Evolutionary conservation across 2,888 invertebrate species (phyloP), one percentile per base, ranked within the genome.

Genomic region (Palloptera scutellata): DNA sequence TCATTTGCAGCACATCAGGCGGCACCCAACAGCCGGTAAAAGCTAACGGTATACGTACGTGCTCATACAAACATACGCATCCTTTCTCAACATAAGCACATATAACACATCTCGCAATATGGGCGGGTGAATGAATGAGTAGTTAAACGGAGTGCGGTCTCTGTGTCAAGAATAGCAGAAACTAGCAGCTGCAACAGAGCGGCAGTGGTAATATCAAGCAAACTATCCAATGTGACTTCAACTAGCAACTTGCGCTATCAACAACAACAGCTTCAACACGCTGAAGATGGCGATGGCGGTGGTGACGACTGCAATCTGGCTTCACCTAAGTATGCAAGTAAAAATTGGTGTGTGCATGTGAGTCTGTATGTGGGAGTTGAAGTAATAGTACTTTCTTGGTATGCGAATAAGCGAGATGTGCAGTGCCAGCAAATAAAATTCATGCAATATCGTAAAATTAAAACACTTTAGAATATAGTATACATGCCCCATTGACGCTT

Each of bases 381-480:
- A 61, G 52, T 58, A 57, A 54, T 59, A 30, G 6, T 30, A 30
- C 30, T 4, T 30, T 30, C 30, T 30, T 30, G 30, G 30, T 75
- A 74, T 73, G 76, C 73, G 75, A 74, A 74, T 74, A 77, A 75
- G 77, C 74, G 55, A 55, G 74, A 76, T 78, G 76, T 77, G 79
- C 79, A 54, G 45, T 45, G 61, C 52, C 76, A 77, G 80, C 79
- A 77, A n/a, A 78, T 79, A 81, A 79, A 79, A 79, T 79, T 80
- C 80, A 79, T 79, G 79, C 81, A 79, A 81, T 79, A 81, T 79
- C 81, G 81, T 79, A 77, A 79, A 79, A 79, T 79, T 79, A 79
- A 79, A 79, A 79, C 81, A 79, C 79, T 79, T 79, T 76, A 81
- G 77, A 75, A 79, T 76, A 6, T n/a, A n/a, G n/a, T n/a, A n/a